Evolutionary conservation across 2,888 invertebrate species (phyloP).

Genomic region (Drosophila paramelanica): DNA sequence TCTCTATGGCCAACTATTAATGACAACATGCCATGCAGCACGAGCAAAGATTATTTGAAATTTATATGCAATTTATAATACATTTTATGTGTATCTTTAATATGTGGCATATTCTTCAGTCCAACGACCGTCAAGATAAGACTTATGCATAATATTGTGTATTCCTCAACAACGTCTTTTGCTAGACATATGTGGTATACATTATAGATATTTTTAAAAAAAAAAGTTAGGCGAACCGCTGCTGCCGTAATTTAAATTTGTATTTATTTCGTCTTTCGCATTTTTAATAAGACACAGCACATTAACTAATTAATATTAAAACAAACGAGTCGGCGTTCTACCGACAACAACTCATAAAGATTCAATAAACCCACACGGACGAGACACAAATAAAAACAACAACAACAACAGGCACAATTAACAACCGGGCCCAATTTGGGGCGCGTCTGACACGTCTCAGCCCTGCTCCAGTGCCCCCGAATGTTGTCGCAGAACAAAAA

Average conservation of each 20-base stretch:
- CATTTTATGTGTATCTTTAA: constrained; percentile 38
- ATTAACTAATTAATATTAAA: constrained; percentile 73
- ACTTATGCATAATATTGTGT: constrained; percentile 23
- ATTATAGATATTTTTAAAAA: constrained; percentile 27
- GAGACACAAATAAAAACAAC: constrained; percentile 9
- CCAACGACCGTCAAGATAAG: constrained; percentile 13
- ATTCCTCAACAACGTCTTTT: background rate
- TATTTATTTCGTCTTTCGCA: constrained; percentile 50
- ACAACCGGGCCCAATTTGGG: constrained; percentile 15
- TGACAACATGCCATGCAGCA: constrained; percentile 4
- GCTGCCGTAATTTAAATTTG: constrained; percentile 43
- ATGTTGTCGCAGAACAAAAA: constrained; percentile 7
- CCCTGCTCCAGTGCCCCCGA: constrained; percentile 41
- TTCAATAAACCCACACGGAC: constrained; percentile 58
- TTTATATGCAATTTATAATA: constrained; percentile 39
- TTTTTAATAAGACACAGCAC: constrained; percentile 56
- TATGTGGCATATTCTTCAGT: constrained; percentile 15
- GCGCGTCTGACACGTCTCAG: constrained; percentile 19
- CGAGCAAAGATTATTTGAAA: constrained; percentile 17
- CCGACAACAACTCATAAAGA: constrained; percentile 59
- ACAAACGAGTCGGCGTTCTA: constrained; percentile 48
- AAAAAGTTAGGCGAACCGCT: constrained; percentile 40
- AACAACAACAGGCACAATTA: constrained; percentile 1
- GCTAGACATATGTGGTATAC: constrained; percentile 16
- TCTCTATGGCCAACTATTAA: background rate